Evolutionary conservation across 2,113 vertebrate species (phyloP).

Genomic region (Cyprinus carpio): DNA sequence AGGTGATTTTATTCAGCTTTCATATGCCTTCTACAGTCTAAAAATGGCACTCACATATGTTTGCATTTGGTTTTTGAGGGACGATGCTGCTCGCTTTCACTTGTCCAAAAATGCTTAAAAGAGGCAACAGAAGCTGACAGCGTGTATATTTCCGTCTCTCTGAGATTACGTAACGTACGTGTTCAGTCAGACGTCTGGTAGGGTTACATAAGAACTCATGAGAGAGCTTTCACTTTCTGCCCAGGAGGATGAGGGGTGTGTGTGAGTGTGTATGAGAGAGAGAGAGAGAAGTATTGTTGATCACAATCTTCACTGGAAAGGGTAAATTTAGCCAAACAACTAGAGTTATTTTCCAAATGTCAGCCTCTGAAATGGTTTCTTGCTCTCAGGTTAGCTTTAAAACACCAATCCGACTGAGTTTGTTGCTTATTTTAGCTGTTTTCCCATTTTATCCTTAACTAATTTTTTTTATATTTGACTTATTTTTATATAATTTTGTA

Average conservation of each 20-base stretch:
- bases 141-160: background rate
- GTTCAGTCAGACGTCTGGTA: constrained; percentile 29
- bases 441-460: background rate
- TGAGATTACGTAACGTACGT: constrained; percentile 15
- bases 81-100: background rate
- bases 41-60: background rate
- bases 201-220: constrained; percentile 21
- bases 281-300: background rate
- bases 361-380: background rate
- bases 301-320: background rate
- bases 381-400: background rate
- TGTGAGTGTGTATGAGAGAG: constrained; percentile 30
- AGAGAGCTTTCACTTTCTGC: constrained; percentile 13
- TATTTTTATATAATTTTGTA: background rate
- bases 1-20: background rate
- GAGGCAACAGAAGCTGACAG: constrained; percentile 8
- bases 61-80: background rate
- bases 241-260: constrained; percentile 1
- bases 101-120: constrained; percentile 1
- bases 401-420: background rate
- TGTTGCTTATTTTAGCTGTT: background rate
- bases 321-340: background rate
- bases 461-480: background rate
- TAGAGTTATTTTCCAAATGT: background rate
- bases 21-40: background rate